These are phyloP conservation scores for Phalangium opilio DNA, from an alignment of 2,888 invertebrate genomes.

Conservation along the genomic window DNA sequence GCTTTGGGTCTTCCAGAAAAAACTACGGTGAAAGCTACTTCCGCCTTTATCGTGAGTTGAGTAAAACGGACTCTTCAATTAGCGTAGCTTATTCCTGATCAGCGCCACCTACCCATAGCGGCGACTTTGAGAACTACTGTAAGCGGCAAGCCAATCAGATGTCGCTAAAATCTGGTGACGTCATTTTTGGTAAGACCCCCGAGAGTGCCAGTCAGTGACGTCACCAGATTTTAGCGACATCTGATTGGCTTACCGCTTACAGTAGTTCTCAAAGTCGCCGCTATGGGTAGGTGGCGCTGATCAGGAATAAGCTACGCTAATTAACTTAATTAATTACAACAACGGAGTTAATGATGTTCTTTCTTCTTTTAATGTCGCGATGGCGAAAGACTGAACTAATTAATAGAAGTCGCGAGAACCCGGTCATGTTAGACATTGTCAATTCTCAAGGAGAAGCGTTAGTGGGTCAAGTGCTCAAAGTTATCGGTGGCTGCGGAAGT, in stretches of 20 bases:
- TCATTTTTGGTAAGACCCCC: no score
- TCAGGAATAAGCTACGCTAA: no score
- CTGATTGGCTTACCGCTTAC: no score
- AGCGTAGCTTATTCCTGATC: neutral
- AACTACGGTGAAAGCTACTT: conserved; percentile 42
- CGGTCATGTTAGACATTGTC: conserved; percentile 38
- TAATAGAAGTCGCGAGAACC: conserved; percentile 38
- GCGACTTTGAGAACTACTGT: no score
- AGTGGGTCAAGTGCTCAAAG: conserved; percentile 33
- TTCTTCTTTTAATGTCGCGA: neutral
- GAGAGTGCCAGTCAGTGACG: no score
- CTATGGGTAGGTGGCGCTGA: no score
- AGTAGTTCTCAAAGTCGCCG: no score
- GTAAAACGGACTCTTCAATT: neutral
- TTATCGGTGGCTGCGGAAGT: conserved; percentile 41
- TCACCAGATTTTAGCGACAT: no score
- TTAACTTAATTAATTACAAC: neutral
- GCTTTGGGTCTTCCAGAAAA: conserved; percentile 46
- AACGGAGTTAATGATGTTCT: neutral
- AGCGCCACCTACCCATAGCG: no score
- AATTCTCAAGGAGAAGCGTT: conserved; percentile 44
- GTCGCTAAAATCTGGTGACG: no score
- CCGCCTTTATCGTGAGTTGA: conserved; percentile 41
- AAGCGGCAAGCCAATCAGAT: no score
- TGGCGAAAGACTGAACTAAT: conserved; percentile 38